phyloP scores from a whole-genome alignment of 2,888 invertebrate genomes.

The Ethmia dodecea region DNA sequence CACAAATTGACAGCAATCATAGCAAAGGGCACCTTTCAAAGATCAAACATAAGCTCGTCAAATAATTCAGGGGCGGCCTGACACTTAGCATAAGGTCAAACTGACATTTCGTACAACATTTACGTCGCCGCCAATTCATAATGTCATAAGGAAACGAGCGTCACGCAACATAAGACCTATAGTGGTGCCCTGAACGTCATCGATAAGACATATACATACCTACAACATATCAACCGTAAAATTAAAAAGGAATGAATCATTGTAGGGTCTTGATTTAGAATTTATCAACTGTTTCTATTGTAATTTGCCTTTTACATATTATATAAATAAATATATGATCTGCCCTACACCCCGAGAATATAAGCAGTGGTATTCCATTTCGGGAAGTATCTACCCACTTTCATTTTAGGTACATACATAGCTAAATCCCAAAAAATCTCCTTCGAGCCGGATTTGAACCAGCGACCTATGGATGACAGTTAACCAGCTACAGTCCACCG shows the following conservation, averaged over 20 bases:
- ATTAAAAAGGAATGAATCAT: too few species aligned
- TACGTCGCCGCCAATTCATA: conserved; percentile 48
- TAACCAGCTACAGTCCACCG: conserved; percentile 57
- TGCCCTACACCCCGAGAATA: too few species aligned
- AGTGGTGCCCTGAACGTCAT: conserved; percentile 29
- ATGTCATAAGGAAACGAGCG: conserved; percentile 37
- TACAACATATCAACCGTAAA: too few species aligned
- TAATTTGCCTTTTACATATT: too few species aligned
- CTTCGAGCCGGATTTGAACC: conserved; percentile 81
- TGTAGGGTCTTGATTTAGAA: too few species aligned
- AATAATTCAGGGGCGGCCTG: conserved; percentile 54
- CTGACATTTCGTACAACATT: conserved; percentile 72
- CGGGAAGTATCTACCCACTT: too few species aligned
- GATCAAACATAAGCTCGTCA: conserved; percentile 53
- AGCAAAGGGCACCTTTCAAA: conserved; percentile 59
- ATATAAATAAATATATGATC: too few species aligned
- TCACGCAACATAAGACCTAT: conserved; percentile 47
- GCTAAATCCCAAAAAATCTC: conserved; percentile 26
- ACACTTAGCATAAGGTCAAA: conserved; percentile 73
- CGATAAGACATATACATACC: background rate
- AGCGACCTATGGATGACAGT: conserved; percentile 78
- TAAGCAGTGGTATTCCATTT: too few species aligned
- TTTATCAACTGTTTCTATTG: too few species aligned
- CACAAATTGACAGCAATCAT: conserved; percentile 61
- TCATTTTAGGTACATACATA: background rate